Base-by-base conservation (phyloP, 2,113 vertebrate genomes). In the Gallinago jamesoni region DNA sequence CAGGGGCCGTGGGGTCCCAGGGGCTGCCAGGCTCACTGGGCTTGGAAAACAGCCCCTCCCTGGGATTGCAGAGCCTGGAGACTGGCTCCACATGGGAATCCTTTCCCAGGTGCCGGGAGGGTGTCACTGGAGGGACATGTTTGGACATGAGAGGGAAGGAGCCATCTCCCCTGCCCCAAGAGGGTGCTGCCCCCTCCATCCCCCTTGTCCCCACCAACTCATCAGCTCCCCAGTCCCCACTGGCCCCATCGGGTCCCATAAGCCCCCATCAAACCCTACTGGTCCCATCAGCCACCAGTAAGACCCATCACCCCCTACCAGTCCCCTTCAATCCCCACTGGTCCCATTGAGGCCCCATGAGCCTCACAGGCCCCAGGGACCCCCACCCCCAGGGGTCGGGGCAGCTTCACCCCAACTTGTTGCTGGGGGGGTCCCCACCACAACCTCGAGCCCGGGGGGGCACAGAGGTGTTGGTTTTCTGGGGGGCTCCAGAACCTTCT, bases 391-490 rank as follows among this genome's bases (percentile, higher is more conserved):
- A 9, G 19, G 33, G 28, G 7, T 62, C 8, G 41, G 52, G 57
- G n/a, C 57, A 69, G 47, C 72, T 25, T 77, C 72, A 28, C 25
- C 35, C 66, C 47, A 69, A 0, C 17, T 35, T 24, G 6, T 15
- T 23, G 24, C 56, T 50, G 56, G 56, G 66, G 9, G 9, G 10
- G 7, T 60, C 27, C 62, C 50, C 30, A 16, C 12, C 1, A 4
- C 1, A 1, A 2, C 1, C 16, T 1, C 0, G 5, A 73, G 33
- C 43, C 21, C 31, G 0, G 7, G 6, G 6, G 35, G 15, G 37
- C 31, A 7, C 43, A 5, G 56, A 7, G 39, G 30, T 18, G n/a
- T 30, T 1, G 4, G 17, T 20, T 39, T 7, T 2, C 30, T 5
- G 41, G 30, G 59, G 41, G 21, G 37, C 37, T 90, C 92, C 64